Evolutionary conservation across 2,113 vertebrate genomes (phyloP), one percentile per base, ranked within the genome.

Genomic region (Carassius carassius): DNA sequence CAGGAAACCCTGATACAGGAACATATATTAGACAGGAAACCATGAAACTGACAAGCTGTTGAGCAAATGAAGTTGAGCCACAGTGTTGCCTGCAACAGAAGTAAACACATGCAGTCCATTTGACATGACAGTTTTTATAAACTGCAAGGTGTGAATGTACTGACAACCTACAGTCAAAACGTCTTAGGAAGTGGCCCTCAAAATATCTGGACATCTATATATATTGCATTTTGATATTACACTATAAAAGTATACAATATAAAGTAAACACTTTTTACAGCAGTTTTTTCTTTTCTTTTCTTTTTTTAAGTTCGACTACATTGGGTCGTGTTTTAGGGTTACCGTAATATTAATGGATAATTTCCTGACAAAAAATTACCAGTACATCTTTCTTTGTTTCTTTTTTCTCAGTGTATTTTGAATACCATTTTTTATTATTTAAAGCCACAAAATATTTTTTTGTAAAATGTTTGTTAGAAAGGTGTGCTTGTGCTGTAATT

Each of bases 1-100:
- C 25, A 78, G 54, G 29, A 65, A 80, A 65, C 37, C 78, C 41
- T 80, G 12, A 78, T 41, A 62, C 76, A 41, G 54, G 10, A 62
- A 41, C 32, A 2, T 25, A 62, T 14, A 23, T 78, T 41, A 79
- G 14, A 63, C 58, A 25, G 78, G 78, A 63, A 77, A 77, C 75
- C 51, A 58, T 41, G 76, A 78, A 41, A 60, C 25, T 58, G 75
- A 10, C 47, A 77, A 56, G 29, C 75, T n/a, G 29, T 32, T 58
- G 51, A 77, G 75, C 23, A 77, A 58, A 77, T 12, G 49, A 21
- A 51, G 54, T 32, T 29, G 5, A 76, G 3, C 4, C 9, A 56
- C 25, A 58, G 75, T 12, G 78, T 62, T 65, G 58, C 58, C 14
- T 47, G 58, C 41, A 37, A 44, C 21, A 63, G 21, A 77, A n/a